Percentiles rank a stretch among this genome's conserved stretches.
phyloP scores from a whole-genome alignment of 2,113 vertebrate species.

The Anoplopoma fimbria region DNA sequence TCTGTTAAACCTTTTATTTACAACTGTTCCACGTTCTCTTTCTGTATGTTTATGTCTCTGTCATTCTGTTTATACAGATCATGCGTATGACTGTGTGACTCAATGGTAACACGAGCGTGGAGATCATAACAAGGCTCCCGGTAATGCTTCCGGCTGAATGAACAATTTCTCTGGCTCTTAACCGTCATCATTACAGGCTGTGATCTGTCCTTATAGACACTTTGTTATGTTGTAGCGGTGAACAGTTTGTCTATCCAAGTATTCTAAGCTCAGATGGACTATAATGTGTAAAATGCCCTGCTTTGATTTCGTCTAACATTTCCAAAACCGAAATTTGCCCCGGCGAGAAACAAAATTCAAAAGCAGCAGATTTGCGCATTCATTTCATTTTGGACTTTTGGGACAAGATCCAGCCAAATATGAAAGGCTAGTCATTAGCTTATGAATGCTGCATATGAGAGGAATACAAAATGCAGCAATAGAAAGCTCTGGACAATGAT shows the following conservation, averaged over 20 bases:
- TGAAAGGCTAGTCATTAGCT: background rate
- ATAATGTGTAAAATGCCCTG: background rate
- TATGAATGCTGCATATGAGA: background rate
- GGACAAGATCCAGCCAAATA: slow-evolving; percentile 3
- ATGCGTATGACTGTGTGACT: slow-evolving; percentile 29
- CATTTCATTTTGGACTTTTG: background rate
- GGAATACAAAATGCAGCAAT: background rate
- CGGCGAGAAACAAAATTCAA: background rate
- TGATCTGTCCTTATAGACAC: slow-evolving; percentile 18
- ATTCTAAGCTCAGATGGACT: background rate
- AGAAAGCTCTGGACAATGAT: background rate
- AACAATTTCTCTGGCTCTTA: slow-evolving; percentile 32
- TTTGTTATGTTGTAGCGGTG: slow-evolving; percentile 2
- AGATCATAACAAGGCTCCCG: slow-evolving; percentile 32
- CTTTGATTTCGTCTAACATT: background rate
- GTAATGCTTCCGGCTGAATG: slow-evolving; percentile 47
- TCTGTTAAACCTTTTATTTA: slow-evolving; percentile 37
- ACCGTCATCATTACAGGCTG: slow-evolving; percentile 28
- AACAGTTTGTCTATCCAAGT: background rate
- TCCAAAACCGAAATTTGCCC: background rate
- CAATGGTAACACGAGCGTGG: slow-evolving; percentile 29
- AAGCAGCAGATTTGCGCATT: slow-evolving; percentile 1
- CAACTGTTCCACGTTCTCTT: slow-evolving; percentile 4
- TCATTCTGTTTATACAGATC: slow-evolving; percentile 30
- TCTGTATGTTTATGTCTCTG: slow-evolving; percentile 13